Evolutionary conservation across 2,113 vertebrate species (phyloP).

Genomic region (Prionailurus viverrinus): DNA sequence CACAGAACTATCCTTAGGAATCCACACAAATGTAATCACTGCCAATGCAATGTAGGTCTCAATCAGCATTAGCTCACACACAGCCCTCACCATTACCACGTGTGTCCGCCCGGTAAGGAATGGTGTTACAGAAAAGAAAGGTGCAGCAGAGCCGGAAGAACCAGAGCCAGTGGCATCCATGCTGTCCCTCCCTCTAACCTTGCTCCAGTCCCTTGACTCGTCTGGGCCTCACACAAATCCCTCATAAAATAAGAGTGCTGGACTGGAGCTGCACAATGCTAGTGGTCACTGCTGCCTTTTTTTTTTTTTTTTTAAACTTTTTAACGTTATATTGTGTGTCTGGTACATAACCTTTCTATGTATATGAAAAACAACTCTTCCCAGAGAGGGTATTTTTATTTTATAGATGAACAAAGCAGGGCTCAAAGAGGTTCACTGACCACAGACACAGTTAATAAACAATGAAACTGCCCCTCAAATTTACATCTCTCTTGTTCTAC

Average conservation of each 20-base stretch:
- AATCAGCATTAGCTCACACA: background rate
- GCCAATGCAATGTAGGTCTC: background rate
- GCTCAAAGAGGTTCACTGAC: background rate
- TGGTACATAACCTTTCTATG: background rate
- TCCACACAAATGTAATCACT: background rate
- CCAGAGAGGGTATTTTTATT: background rate
- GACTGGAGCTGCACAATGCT: background rate
- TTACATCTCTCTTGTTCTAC: background rate
- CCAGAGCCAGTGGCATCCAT: rapidly evolving
- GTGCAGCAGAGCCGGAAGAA: rapidly evolving
- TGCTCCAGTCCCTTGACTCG: no score
- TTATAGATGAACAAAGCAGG: background rate
- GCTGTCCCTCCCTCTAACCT: background rate
- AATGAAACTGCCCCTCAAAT: background rate
- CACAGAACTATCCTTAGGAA: slow-evolving; percentile 20
- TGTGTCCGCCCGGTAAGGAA: background rate
- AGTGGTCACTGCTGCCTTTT: background rate
- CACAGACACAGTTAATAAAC: slow-evolving; percentile 25
- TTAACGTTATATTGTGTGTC: no score
- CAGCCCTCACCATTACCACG: background rate
- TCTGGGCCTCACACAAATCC: background rate
- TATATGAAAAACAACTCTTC: background rate
- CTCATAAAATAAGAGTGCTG: background rate
- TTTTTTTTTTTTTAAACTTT: background rate
- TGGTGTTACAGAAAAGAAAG: background rate